Base-by-base conservation (phyloP, 2,888 invertebrate genomes). In the Heliconius ismenius region DNA sequence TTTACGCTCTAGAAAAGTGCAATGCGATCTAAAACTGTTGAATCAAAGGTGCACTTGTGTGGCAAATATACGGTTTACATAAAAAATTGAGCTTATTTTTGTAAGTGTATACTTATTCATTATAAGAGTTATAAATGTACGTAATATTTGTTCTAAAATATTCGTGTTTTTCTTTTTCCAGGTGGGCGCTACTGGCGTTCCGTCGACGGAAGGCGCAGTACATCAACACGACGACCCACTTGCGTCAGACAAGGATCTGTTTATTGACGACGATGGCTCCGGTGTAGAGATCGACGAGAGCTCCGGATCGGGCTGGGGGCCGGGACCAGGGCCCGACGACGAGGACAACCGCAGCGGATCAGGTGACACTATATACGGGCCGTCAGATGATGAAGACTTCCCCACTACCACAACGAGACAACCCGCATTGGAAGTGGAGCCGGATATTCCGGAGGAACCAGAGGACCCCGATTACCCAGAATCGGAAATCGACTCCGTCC, bases 231-330 rank as follows among this genome's bases (percentile, higher is more conserved):
- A 93, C 86, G 94, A 92, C 82, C 92, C 92, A 77, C 88, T 92
- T 73, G 87, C 90, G 77, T 85, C 89, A 74, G 93, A 94, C 84
- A 95, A 95, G 87, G 96, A 97, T 87, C 95, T 96, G 84, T 97
- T 96, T 92, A 95, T 97, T 88, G 97, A 97, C 92, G 97, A 97
- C 91, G 97, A 96, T 86, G 95, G 95, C 85, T 95, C 96, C 85
- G 97, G 97, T 88, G 95, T 97, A 94, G 96, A 95, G 88, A 89
- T 96, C 90, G 97, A 97, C 92, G 97, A 97, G 94, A 96, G 97
- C 87, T 97, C 97, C 87, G 98, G 98, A 85, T 97, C 97, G 89
- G 98, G 98, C 82, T 96, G 96, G 94, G 97, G 93, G 82, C 90
- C 93, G 79, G 93, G 97, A 79, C 92, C 93, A 76, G 93, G 97